phyloP scores from a whole-genome alignment of 1,140 invertebrate genomes.

The Drosophila azteca region DNA sequence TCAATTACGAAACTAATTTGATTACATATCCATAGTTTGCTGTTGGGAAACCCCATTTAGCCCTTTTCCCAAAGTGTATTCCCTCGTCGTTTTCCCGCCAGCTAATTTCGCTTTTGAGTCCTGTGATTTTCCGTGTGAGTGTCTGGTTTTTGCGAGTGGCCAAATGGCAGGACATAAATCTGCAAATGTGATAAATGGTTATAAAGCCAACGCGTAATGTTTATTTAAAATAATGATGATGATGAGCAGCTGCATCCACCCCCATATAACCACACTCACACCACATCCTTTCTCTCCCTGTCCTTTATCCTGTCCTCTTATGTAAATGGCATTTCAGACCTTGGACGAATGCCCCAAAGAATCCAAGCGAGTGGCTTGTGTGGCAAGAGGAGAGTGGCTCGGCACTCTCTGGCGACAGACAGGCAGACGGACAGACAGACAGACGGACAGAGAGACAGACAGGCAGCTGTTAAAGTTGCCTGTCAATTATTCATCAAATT shows the following conservation, averaged over 20 bases:
- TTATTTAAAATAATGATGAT: conserved; percentile 82
- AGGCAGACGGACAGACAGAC: conserved; percentile 37
- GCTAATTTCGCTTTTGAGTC: conserved; percentile 29
- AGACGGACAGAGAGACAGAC: conserved; percentile 6
- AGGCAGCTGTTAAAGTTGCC: conserved; percentile 57
- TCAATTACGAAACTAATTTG: too few relatives aligned
- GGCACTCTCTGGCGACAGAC: conserved; percentile 28
- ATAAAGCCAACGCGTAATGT: conserved; percentile 72
- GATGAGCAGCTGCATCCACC: conserved; percentile 51
- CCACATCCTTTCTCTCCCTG: neutral
- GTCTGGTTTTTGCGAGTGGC: conserved; percentile 13
- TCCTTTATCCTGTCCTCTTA: conserved; percentile 17
- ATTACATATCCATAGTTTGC: too few relatives aligned
- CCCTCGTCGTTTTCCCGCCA: conserved; percentile 1
- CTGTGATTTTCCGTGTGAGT: conserved; percentile 12
- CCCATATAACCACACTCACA: neutral
- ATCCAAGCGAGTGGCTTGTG: conserved; percentile 2
- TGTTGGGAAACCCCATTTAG: too few relatives aligned
- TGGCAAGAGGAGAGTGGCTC: conserved; percentile 12
- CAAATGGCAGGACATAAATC: conserved; percentile 69
- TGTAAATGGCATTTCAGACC: conserved; percentile 60
- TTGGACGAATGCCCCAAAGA: conserved; percentile 33
- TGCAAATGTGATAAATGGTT: conserved; percentile 79
- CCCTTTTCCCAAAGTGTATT: conserved; percentile 18
- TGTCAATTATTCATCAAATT: conserved; percentile 80